Evolutionary conservation across 1,140 invertebrate genomes (phyloP).

Genomic region (Eurytemora carolleeae): DNA sequence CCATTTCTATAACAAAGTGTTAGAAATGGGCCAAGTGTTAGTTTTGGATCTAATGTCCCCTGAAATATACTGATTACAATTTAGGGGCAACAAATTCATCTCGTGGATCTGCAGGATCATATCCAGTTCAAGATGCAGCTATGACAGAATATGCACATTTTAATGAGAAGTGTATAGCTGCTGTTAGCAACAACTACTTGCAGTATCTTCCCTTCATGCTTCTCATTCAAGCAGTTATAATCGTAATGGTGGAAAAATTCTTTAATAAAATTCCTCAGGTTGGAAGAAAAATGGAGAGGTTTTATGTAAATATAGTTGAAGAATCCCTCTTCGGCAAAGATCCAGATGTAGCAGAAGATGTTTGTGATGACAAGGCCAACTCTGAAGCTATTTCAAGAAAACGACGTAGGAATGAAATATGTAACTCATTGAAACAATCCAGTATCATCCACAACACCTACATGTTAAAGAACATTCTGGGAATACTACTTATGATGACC

Average conservation of each 20-base stretch:
- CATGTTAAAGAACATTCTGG: slow-evolving; percentile 6
- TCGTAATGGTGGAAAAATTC: slow-evolving; percentile 9
- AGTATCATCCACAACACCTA: slow-evolving; percentile 4
- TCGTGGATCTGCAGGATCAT: no score
- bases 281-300: slow-evolving; percentile 4
- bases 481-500: no score
- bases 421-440: slow-evolving; percentile 1
- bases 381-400: slow-evolving; percentile 3
- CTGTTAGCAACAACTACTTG: slow-evolving; percentile 1
- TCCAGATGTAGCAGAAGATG: slow-evolving; percentile 10
- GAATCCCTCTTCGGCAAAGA: slow-evolving; percentile 12
- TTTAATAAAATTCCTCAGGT: not conserved
- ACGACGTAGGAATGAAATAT: slow-evolving; percentile 8
- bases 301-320: slow-evolving; percentile 10
- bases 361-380: not conserved
- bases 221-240: slow-evolving; percentile 1
- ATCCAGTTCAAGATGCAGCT: no score
- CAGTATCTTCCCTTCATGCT: slow-evolving; percentile 7
- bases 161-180: slow-evolving; percentile 5
- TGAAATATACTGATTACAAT: no score
- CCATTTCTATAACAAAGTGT: no score
- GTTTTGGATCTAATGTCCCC: no score
- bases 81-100: no score
- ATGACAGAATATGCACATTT: slow-evolving; percentile 3
- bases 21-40: no score